Evolutionary conservation across 2,888 invertebrate species (phyloP), one percentile per base, ranked within the genome.

Genomic region (Liodrosophila aerea): DNA sequence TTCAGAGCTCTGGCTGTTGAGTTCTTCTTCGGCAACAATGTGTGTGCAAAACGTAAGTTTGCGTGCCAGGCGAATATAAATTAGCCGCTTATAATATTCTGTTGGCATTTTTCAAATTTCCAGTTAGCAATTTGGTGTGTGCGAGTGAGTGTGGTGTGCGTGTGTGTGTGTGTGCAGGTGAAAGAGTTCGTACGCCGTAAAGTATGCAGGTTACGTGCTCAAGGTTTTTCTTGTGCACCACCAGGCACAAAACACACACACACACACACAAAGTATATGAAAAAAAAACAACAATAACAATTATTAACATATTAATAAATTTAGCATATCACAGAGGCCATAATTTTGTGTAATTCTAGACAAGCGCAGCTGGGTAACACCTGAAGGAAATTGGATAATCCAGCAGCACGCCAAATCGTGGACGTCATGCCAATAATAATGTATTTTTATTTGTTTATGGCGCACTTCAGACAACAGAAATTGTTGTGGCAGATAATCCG

Each of bases 291-390:
- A 60, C 41, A 73, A 80, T 73, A 76, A 78, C 82, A 80, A 87
- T 86, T 87, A 86, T 87, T 86, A 86, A 87, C 84, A 84, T 85
- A 87, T 86, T 87, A 86, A 87, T 86, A 86, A 86, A 87, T 86
- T 87, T 77, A 73, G 69, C 69, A 64, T 70, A 72, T 71, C 73
- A 84, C 85, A 86, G 68, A 76, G 86, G 87, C 80, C 77, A 85
- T 87, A 87, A 76, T 87, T 86, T 74, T 53, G 64, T 75, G 74
- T 84, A 77, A 77, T 76, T 80, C 76, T 65, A 85, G 78, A 71
- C 75, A 78, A 78, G 66, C 58, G 22, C 73, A 73, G 65, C 68
- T 82, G 60, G 53, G 64, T 71, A 74, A 85, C 80, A 85, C 80
- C 83, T 73, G 47, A 60, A 56, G 44, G 63, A 68, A 83, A 85